Evolutionary conservation across 2,113 vertebrate genomes (phyloP).

Genomic region (Cephalopholis sonnerati): DNA sequence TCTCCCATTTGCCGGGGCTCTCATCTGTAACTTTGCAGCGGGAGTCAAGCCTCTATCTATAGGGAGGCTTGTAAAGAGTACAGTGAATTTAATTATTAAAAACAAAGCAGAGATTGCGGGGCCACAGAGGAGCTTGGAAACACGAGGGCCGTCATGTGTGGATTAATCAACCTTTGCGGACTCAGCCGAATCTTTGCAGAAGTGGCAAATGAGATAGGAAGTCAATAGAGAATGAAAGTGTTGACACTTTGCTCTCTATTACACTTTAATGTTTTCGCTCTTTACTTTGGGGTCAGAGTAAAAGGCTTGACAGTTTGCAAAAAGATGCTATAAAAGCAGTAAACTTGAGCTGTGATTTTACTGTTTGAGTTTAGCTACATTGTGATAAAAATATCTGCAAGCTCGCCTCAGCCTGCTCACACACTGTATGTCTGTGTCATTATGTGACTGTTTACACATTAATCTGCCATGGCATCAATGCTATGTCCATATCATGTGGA

Average conservation of each 20-base stretch:
- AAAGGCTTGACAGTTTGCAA: constrained; percentile 17
- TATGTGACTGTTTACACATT: background rate
- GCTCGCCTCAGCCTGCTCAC: no score
- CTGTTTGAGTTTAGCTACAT: background rate
- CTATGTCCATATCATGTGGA: background rate
- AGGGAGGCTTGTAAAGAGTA: constrained; percentile 44
- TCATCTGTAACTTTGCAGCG: constrained; percentile 46
- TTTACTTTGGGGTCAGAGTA: constrained; percentile 39
- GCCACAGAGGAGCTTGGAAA: constrained; percentile 11
- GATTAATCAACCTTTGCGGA: constrained; percentile 71
- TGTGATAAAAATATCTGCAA: background rate
- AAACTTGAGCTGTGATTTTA: constrained; percentile 15
- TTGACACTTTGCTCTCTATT: constrained; percentile 70
- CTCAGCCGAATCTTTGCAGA: constrained; percentile 57
- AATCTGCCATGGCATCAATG: no score
- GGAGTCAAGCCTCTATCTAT: constrained; percentile 43
- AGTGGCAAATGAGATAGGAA: constrained; percentile 61
- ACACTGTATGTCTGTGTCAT: background rate
- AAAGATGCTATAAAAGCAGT: constrained; percentile 31
- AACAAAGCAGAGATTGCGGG: constrained; percentile 38
- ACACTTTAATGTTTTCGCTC: constrained; percentile 59
- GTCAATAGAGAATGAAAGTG: constrained; percentile 57
- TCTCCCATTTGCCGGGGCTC: constrained; percentile 2
- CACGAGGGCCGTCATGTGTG: constrained; percentile 43
- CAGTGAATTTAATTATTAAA: constrained; percentile 69